Conservation (phyloP, 2,888 invertebrate species). For the Biston betularia region DNA sequence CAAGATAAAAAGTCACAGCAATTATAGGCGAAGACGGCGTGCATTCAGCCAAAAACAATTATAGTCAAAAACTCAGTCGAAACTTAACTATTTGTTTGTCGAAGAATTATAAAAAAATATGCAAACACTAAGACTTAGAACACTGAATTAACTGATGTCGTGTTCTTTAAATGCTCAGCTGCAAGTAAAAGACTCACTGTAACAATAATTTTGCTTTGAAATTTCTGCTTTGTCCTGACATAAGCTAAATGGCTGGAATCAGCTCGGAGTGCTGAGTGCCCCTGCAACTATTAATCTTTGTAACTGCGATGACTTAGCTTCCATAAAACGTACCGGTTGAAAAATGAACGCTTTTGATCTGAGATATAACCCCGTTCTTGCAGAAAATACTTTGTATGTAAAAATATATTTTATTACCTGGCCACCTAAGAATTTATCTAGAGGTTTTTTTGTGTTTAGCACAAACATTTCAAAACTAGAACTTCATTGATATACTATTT, state of each 20-base stretch:
- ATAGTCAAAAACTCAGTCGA: too few relatives aligned
- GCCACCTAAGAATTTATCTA: neutral
- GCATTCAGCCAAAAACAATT: too few relatives aligned
- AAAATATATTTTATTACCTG: neutral
- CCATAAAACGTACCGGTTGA: constrained; percentile 12
- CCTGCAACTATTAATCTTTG: constrained; percentile 21
- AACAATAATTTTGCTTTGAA: neutral
- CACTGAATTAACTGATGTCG: too few relatives aligned
- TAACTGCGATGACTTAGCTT: constrained; percentile 21
- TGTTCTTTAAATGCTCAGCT: too few relatives aligned
- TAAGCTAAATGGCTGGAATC: constrained; percentile 1
- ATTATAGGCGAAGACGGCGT: too few relatives aligned
- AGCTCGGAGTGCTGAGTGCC: constrained; percentile 1
- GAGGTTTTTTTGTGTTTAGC: neutral
- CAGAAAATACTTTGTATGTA: neutral
- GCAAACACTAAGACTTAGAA: too few relatives aligned
- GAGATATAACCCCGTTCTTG: neutral
- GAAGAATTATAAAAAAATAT: too few relatives aligned
- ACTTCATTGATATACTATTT: too few relatives aligned
- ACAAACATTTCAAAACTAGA: too few relatives aligned
- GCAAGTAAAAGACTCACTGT: too few relatives aligned
- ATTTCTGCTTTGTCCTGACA: neutral
- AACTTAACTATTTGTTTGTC: too few relatives aligned
- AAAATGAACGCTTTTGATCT: constrained; percentile 10
- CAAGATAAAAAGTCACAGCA: too few relatives aligned